Percentiles rank a stretch among this genome's conserved stretches.
These are phyloP conservation scores for Odontomachus brunneus DNA, from an alignment of 1,140 invertebrate species.

Conservation along the genomic window DNA sequence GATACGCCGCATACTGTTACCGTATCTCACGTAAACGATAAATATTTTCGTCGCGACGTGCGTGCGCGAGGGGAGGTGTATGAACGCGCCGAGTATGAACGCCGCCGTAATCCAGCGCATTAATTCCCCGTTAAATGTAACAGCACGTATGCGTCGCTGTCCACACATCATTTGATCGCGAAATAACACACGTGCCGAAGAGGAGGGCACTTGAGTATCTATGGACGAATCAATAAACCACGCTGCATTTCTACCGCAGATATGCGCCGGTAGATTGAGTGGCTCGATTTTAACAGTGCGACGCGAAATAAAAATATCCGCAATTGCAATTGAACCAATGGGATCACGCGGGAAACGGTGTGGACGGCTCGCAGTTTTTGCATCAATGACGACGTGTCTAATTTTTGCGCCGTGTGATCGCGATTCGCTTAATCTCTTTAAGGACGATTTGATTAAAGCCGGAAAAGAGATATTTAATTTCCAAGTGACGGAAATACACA, in stretches of 20 bases:
- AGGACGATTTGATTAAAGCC: too few relatives aligned
- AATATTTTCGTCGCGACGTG: constrained; percentile 38
- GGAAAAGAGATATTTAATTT: too few relatives aligned
- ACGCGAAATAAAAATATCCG: constrained; percentile 47
- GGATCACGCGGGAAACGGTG: not conserved
- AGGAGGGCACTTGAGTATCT: constrained; percentile 61
- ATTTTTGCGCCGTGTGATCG: not conserved
- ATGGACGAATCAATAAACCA: constrained; percentile 63
- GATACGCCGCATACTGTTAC: not conserved
- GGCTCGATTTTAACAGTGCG: constrained; percentile 42
- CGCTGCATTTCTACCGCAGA: constrained; percentile 51
- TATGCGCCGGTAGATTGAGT: constrained; percentile 42
- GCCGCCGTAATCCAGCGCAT: constrained; percentile 55
- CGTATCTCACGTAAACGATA: constrained; percentile 36
- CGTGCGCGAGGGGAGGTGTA: constrained; percentile 19
- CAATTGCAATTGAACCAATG: constrained; percentile 39
- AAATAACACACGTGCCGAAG: constrained; percentile 53
- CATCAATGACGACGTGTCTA: not conserved
- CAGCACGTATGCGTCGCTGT: constrained; percentile 36
- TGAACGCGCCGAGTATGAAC: constrained; percentile 42
- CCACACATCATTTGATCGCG: constrained; percentile 50
- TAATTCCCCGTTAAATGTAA: constrained; percentile 56
- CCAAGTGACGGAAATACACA: too few relatives aligned
- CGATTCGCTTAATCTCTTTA: too few relatives aligned
- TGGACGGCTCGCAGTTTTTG: not conserved